Conservation (phyloP, 2,113 vertebrate genomes). For the Lycocorax pyrrhopterus region DNA sequence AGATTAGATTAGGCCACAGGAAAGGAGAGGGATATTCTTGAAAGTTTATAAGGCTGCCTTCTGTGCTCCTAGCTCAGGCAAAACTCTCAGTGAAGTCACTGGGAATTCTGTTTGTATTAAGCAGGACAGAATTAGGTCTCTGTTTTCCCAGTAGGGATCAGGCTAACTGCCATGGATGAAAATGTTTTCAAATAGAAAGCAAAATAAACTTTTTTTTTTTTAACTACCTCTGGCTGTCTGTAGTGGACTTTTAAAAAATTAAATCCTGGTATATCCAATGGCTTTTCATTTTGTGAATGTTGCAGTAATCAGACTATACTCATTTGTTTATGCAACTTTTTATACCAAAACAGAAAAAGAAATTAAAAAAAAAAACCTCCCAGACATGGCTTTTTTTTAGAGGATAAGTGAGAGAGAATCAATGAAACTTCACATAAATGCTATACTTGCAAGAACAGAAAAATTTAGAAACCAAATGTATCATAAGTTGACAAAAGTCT, state of each 20-base stretch:
- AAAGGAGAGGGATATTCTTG: conserved; percentile 11
- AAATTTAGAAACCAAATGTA: neutral
- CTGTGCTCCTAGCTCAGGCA: neutral
- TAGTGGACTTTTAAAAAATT: neutral
- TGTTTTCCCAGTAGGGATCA: conserved; percentile 41
- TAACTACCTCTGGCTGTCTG: neutral
- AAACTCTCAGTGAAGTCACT: conserved; percentile 23
- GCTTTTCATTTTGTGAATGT: neutral
- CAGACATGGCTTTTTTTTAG: neutral
- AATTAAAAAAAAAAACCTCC: neutral
- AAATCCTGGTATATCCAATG: neutral
- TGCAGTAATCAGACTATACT: neutral
- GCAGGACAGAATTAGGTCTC: conserved; percentile 38
- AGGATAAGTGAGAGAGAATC: neutral
- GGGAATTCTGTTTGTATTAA: conserved; percentile 48
- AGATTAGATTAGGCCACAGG: neutral
- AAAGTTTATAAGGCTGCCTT: neutral
- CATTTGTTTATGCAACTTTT: neutral
- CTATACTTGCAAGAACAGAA: neutral
- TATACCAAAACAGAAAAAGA: neutral
- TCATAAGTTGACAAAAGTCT: conserved; percentile 23
- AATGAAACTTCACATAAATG: neutral
- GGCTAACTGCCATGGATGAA: conserved; percentile 34
- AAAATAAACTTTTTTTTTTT: conserved; percentile 36
- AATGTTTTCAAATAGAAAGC: conserved; percentile 45